A percentile compares a stretch with the other conserved stretches of the same genome.
phyloP scores from a whole-genome alignment of 2,113 vertebrate genomes.

The Paradoxurus hermaphroditus region DNA sequence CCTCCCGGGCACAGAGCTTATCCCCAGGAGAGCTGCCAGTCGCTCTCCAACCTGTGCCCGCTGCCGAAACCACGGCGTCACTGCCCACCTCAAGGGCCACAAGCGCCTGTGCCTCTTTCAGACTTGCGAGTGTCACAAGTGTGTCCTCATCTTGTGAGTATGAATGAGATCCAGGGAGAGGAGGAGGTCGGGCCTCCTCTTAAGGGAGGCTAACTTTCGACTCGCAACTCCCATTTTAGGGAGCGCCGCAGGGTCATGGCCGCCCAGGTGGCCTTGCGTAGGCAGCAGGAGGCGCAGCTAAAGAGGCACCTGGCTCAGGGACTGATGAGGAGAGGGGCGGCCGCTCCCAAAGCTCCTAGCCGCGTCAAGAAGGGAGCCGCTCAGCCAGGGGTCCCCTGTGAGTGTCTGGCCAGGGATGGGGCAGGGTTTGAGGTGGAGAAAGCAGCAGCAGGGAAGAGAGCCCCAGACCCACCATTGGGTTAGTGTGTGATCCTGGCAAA shows the following conservation, averaged over 20 bases:
- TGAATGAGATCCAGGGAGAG: background rate
- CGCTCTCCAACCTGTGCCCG: conserved; percentile 80
- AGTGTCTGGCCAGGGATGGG: background rate
- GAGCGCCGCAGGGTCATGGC: conserved; percentile 78
- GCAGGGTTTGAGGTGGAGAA: background rate
- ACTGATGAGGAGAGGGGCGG: conserved; percentile 1
- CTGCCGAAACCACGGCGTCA: conserved; percentile 78
- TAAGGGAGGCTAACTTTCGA: background rate
- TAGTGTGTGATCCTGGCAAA: background rate
- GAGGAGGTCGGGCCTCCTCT: background rate
- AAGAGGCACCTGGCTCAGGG: conserved; percentile 66
- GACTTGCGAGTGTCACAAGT: conserved; percentile 79
- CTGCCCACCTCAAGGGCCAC: conserved; percentile 77
- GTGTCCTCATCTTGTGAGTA: conserved; percentile 79
- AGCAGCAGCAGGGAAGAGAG: background rate
- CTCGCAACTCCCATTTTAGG: conserved; percentile 31
- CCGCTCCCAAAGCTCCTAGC: background rate
- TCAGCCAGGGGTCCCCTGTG: background rate
- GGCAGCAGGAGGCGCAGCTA: conserved; percentile 76
- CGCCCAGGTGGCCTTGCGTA: conserved; percentile 77
- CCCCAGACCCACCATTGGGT: background rate
- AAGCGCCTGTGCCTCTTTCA: conserved; percentile 79
- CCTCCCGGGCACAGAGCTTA: conserved; percentile 5
- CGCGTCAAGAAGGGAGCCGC: conserved; percentile 33
- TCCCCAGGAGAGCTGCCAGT: conserved; percentile 16